Percentiles rank a stretch among this genome's conserved stretches.
Conservation (phyloP, 2,888 invertebrate species). For the Ligdia adustata region DNA sequence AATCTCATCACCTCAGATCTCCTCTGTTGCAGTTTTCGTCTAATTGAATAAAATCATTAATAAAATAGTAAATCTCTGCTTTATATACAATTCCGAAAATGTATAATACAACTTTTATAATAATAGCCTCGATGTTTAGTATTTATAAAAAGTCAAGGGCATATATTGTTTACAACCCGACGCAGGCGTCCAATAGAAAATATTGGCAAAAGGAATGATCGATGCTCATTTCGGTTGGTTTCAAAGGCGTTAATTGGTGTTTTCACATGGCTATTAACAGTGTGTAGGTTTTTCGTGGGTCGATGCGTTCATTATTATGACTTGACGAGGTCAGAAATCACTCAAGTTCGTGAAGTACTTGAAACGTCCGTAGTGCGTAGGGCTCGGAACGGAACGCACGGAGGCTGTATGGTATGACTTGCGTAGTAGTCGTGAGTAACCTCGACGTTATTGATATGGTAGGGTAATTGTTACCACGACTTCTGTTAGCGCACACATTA, state of each 20-base stretch:
- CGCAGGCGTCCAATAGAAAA: slow-evolving; percentile 31
- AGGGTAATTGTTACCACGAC: slow-evolving; percentile 25
- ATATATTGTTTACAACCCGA: slow-evolving; percentile 62
- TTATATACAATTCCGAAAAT: slow-evolving; percentile 48
- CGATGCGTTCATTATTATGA: slow-evolving; percentile 32
- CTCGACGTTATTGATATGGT: slow-evolving; percentile 48
- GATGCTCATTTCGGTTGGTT: slow-evolving; percentile 43
- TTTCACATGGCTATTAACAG: slow-evolving; percentile 43
- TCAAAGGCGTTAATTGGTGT: slow-evolving; percentile 51
- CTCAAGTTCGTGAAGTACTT: slow-evolving; percentile 41
- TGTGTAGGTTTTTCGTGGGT: slow-evolving; percentile 41
- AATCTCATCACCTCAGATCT: slow-evolving; percentile 24
- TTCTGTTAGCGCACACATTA: slow-evolving; percentile 32
- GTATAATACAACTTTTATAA: slow-evolving; percentile 56
- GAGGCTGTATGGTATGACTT: no score
- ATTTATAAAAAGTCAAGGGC: slow-evolving; percentile 68
- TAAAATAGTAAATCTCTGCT: slow-evolving; percentile 46
- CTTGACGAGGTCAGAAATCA: slow-evolving; percentile 41
- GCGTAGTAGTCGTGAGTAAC: slow-evolving; percentile 51
- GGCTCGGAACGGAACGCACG: slow-evolving; percentile 36
- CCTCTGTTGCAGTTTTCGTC: slow-evolving; percentile 26
- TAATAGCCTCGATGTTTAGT: slow-evolving; percentile 53
- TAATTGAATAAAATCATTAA: slow-evolving; percentile 38
- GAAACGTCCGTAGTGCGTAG: slow-evolving; percentile 33
- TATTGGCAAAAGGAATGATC: slow-evolving; percentile 34